These are phyloP conservation scores for Rhizomys pruinosus DNA, from an alignment of 2,113 vertebrate species.

Conservation along the genomic window DNA sequence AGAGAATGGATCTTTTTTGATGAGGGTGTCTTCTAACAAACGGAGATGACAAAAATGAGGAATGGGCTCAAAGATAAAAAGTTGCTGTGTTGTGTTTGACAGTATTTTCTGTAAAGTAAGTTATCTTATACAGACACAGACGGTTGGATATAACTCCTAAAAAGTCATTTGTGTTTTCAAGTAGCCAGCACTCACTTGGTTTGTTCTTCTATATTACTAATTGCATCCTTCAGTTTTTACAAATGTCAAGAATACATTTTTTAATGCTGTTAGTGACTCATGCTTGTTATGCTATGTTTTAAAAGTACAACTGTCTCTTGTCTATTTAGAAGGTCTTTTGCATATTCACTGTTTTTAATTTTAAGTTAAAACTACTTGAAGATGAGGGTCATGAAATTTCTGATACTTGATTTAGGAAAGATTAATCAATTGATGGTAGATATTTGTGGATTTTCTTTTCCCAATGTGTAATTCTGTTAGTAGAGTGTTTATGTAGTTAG, in stretches of 20 bases:
- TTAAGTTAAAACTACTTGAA: neutral
- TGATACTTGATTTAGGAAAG: conserved; percentile 24
- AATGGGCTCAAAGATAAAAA: conserved; percentile 5
- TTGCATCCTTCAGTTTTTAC: neutral
- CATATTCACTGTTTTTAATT: neutral
- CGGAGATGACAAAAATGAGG: neutral
- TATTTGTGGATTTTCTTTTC: neutral
- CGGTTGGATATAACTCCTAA: neutral
- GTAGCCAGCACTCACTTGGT: neutral
- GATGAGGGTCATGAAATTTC: neutral
- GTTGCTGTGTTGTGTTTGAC: neutral
- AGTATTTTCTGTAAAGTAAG: neutral
- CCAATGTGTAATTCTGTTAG: neutral
- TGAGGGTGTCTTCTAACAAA: neutral
- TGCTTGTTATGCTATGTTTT: neutral
- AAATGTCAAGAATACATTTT: neutral
- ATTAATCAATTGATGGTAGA: neutral
- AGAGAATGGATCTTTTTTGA: neutral
- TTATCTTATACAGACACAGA: neutral
- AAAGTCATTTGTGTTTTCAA: neutral
- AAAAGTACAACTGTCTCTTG: neutral
- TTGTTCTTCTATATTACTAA: neutral
- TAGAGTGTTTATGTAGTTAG: conserved; percentile 14
- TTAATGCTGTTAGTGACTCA: neutral
- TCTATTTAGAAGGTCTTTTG: neutral